Evolutionary conservation across 1,140 invertebrate species (phyloP), one percentile per base, ranked within the genome.

Genomic region (Tachypleus tridentatus): DNA sequence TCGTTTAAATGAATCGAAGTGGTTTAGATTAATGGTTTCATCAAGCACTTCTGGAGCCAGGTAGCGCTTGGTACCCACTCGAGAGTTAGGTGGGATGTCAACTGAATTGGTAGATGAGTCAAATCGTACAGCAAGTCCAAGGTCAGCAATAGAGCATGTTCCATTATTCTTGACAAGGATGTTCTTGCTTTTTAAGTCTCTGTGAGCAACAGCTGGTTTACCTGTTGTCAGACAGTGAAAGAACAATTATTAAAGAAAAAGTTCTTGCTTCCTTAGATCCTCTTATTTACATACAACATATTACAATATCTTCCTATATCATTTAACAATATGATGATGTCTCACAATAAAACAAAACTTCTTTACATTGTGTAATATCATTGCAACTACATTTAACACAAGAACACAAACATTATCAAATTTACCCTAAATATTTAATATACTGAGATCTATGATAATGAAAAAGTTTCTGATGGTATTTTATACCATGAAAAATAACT

Each of bases 1-100:
- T 65, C 89, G 80, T 79, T 94, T 94, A 79, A 93, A 97, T 8
- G 91, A 91, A 75, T 96, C 92, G 78, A 97, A 96, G 72, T 93
- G 88, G 70, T 86, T 84, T 74, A 84, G 85, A 75, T 93, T 93
- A 78, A 95, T 90, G 64, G 85, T 86, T 74, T 94, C 91, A 71
- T 94, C 88, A 53, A 98, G 80, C 57, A 93, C 85, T 64, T 82
- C 80, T 51, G 81, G 79, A 49, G 78, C 78, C 72, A 82, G 76
- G 70, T 81, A 82, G 4, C 84, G 82, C 74, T 87, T 91, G 6
- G 93, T 93, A 57, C 93, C 93, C 69, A 93, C 90, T 70, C 86
- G 80, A 6, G 84, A 83, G 78, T 89, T 88, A 4, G 29, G 82
- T 62, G 83, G 83, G 61, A 89, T 77, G 72, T 89, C 85, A 54